These are phyloP conservation scores for Harpalus rubripes DNA, from an alignment of 2,888 invertebrate genomes.

Conservation along the genomic window DNA sequence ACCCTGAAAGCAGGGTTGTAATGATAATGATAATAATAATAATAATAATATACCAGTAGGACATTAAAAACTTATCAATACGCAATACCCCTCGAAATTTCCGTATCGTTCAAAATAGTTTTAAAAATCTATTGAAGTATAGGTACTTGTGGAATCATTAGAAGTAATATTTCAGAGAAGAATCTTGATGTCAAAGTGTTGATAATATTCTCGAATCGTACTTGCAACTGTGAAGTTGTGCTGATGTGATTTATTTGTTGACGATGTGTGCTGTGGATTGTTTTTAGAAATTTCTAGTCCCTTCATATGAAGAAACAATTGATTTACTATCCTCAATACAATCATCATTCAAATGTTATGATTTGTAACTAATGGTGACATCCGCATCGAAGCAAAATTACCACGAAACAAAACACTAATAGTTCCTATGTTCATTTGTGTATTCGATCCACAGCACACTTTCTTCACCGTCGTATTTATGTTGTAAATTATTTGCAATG, in stretches of 20 bases:
- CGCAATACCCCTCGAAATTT: no score
- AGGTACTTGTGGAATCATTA: neutral
- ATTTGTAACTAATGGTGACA: slow-evolving; percentile 29
- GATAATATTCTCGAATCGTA: neutral
- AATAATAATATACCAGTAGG: no score
- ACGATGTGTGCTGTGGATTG: neutral
- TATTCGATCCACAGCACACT: slow-evolving; percentile 40
- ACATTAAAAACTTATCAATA: no score
- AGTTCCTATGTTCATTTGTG: slow-evolving; percentile 36
- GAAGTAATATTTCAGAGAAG: neutral
- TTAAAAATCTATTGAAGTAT: no score
- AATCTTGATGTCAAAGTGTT: neutral
- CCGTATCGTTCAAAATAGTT: no score
- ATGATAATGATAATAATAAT: no score
- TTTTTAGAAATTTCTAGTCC: slow-evolving; percentile 3
- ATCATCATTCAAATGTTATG: slow-evolving; percentile 38
- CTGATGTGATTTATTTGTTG: neutral
- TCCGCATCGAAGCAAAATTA: slow-evolving; percentile 30
- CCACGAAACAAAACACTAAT: slow-evolving; percentile 48
- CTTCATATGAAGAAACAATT: neutral
- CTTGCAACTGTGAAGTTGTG: neutral
- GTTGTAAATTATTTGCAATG: slow-evolving; percentile 47
- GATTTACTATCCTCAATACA: slow-evolving; percentile 31
- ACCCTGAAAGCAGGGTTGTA: no score
- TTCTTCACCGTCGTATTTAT: slow-evolving; percentile 33